phyloP scores from a whole-genome alignment of 2,113 vertebrate genomes.

The Pyrgilauda ruficollis region DNA sequence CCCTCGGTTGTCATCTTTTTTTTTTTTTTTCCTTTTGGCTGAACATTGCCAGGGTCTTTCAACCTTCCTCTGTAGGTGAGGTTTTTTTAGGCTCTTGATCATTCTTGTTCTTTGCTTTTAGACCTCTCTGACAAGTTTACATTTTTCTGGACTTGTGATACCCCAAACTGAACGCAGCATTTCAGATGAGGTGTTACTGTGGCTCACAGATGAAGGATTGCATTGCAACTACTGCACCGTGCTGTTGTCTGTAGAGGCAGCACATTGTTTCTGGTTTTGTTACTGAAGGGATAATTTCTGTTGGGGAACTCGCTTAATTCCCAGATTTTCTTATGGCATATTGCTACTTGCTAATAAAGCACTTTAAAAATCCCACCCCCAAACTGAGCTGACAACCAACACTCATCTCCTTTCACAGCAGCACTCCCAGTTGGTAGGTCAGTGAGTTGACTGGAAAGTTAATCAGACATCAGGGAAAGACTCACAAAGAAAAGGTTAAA shows the following conservation, averaged over 20 bases:
- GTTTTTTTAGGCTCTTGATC: background rate
- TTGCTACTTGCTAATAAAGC: background rate
- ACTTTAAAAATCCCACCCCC: background rate
- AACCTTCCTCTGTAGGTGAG: background rate
- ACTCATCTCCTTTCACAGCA: background rate
- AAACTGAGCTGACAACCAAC: background rate
- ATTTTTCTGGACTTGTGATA: background rate
- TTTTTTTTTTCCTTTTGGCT: background rate
- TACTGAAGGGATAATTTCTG: background rate
- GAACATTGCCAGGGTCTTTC: slow-evolving; percentile 3
- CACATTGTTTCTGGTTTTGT: background rate
- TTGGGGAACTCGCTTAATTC: background rate
- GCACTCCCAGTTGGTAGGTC: slow-evolving; percentile 4
- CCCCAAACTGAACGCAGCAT: background rate
- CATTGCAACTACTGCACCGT: background rate
- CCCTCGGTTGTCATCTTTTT: background rate
- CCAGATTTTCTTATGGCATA: background rate
- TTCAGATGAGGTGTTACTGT: background rate
- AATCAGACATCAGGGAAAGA: slow-evolving; percentile 33
- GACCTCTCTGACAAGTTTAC: background rate
- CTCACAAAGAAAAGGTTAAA: slow-evolving; percentile 58
- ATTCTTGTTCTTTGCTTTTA: slow-evolving; percentile 10
- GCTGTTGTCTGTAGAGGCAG: background rate
- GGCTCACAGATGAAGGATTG: background rate
- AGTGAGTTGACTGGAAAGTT: slow-evolving; percentile 42